Percentiles rank a stretch among this genome's conserved stretches.
Evolutionary conservation across 1,140 invertebrate genomes (phyloP).

Genomic region (Amphibalanus amphitrite): DNA sequence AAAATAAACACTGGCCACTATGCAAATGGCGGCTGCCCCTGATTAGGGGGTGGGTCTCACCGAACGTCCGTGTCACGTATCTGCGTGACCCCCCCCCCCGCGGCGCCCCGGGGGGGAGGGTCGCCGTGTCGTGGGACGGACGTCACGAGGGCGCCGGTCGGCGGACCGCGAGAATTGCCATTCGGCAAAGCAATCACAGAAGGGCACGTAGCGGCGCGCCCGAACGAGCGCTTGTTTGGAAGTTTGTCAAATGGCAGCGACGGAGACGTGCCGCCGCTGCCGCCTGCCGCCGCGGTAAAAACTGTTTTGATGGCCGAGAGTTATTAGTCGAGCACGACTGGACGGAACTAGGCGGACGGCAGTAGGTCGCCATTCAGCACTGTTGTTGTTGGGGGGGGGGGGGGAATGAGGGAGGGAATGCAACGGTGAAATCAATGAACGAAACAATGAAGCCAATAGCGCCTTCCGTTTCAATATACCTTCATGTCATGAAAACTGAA

Average conservation of each 20-base stretch:
- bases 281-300: not conserved
- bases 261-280: not conserved
- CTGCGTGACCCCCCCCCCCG: too few species aligned
- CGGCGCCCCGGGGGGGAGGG: too few species aligned
- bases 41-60: not conserved
- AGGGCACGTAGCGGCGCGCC: not conserved
- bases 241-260: not conserved
- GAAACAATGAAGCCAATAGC: too few species aligned
- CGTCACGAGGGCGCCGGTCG: not conserved
- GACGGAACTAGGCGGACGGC: too few species aligned
- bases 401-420: too few species aligned
- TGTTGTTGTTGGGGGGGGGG: too few species aligned
- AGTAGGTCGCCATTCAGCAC: too few species aligned
- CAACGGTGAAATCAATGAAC: too few species aligned
- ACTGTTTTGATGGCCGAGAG: not conserved
- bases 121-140: not conserved
- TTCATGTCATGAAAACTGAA: too few species aligned
- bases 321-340: not conserved
- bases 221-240: not conserved
- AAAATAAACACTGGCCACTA: slow-evolving; percentile 1
- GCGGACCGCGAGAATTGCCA: not conserved
- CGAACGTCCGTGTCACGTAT: too few species aligned
- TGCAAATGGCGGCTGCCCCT: not conserved
- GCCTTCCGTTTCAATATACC: too few species aligned
- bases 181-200: not conserved